A percentile compares a stretch with the other conserved stretches of the same genome.
Conservation (phyloP, 1,140 invertebrate genomes). For the Cyclargus thomasi region DNA sequence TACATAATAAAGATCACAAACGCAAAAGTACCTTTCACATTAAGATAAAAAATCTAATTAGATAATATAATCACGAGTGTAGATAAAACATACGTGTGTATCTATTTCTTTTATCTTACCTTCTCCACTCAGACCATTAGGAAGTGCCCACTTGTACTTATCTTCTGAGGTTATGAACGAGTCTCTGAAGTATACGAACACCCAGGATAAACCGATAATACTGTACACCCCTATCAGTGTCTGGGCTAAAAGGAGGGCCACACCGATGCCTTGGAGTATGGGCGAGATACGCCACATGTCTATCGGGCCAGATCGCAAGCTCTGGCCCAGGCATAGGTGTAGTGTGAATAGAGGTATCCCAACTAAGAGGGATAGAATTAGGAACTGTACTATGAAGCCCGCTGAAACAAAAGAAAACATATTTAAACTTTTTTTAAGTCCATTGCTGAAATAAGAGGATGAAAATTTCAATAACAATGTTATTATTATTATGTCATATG, state of each 20-base stretch:
- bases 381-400: conserved; percentile 92
- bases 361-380: conserved; percentile 87
- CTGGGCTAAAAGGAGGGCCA: conserved; percentile 86
- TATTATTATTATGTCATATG: too few relatives aligned
- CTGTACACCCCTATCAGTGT: conserved; percentile 87
- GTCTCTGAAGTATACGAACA: conserved; percentile 91
- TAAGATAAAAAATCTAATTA: background rate
- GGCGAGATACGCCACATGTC: conserved; percentile 96
- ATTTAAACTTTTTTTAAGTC: too few relatives aligned
- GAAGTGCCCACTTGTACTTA: conserved; percentile 87
- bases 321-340: conserved; percentile 89
- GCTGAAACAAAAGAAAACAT: conserved; percentile 72
- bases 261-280: conserved; percentile 91
- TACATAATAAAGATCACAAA: too few relatives aligned
- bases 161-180: conserved; percentile 90
- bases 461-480: too few relatives aligned
- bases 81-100: background rate
- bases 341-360: conserved; percentile 91
- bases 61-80: background rate
- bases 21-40: too few relatives aligned
- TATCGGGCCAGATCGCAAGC: conserved; percentile 87
- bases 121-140: conserved; percentile 80
- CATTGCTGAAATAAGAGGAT: too few relatives aligned
- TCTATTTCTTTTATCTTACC: conserved; percentile 54
- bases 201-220: conserved; percentile 90